These are phyloP conservation scores for Lasioglossum morio DNA, from an alignment of 2,888 invertebrate species.

Conservation along the genomic window DNA sequence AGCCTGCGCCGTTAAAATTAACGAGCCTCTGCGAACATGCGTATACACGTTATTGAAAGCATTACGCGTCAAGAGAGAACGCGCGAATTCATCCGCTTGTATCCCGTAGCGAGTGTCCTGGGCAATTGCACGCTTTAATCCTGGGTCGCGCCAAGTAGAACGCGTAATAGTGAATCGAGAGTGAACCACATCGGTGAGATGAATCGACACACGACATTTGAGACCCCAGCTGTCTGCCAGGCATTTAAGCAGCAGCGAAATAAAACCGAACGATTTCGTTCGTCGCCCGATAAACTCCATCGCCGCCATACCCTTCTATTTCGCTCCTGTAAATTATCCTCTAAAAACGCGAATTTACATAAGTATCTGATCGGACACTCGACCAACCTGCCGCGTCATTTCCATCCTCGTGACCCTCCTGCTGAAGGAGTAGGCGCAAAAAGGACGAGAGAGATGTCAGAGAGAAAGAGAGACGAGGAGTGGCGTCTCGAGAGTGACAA, in stretches of 20 bases:
- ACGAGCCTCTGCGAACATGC: background rate
- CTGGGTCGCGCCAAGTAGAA: background rate
- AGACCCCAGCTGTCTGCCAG: background rate
- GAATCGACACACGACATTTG: background rate
- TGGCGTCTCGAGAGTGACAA: background rate
- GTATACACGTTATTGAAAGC: background rate
- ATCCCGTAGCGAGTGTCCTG: background rate
- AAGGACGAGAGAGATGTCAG: background rate
- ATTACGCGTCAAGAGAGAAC: background rate
- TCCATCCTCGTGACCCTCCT: constrained; percentile 5
- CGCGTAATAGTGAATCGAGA: background rate
- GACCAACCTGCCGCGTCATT: constrained; percentile 1
- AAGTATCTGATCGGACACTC: constrained; percentile 9
- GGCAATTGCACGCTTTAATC: background rate
- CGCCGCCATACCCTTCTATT: background rate
- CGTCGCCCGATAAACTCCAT: background rate
- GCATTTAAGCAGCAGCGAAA: background rate
- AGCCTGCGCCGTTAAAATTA: background rate
- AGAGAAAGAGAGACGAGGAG: background rate
- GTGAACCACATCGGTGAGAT: background rate
- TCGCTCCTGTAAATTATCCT: constrained; percentile 5
- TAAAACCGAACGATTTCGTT: background rate
- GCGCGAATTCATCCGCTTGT: background rate
- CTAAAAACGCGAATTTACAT: constrained; percentile 12
- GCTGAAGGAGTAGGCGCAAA: background rate